These are phyloP conservation scores for Natrix natrix DNA, from an alignment of 2,797 vertebrate species.

Conservation along the genomic window DNA sequence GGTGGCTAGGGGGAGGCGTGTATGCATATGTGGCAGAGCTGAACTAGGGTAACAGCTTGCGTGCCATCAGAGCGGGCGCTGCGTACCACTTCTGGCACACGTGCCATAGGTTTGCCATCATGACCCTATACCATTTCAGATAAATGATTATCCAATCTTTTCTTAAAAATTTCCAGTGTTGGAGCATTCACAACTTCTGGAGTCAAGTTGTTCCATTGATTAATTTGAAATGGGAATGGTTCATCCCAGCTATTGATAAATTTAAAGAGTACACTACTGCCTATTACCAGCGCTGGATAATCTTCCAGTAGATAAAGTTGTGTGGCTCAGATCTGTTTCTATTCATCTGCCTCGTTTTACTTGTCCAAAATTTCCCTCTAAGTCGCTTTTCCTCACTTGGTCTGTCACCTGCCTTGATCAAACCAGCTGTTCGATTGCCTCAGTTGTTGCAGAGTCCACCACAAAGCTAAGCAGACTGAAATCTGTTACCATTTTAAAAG, in stretches of 20 bases:
- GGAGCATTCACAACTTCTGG: too few species aligned
- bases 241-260: neutral
- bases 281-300: neutral
- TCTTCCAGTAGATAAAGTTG: neutral
- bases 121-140: too few species aligned
- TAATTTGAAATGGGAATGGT: neutral
- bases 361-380: neutral
- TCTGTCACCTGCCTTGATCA: neutral
- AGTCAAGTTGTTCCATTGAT: too few species aligned
- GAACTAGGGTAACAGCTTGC: too few species aligned
- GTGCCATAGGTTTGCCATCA: too few species aligned
- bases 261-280: neutral
- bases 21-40: too few species aligned
- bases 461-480: neutral
- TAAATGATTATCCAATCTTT: too few species aligned
- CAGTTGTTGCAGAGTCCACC: neutral
- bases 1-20: too few species aligned
- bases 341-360: neutral
- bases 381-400: neutral
- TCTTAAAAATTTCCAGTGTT: too few species aligned
- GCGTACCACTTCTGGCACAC: too few species aligned
- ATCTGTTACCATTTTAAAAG: neutral
- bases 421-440: neutral
- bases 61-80: too few species aligned
- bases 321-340: neutral